Conservation (phyloP, 2,888 invertebrate species). For the Carcina quercana region DNA sequence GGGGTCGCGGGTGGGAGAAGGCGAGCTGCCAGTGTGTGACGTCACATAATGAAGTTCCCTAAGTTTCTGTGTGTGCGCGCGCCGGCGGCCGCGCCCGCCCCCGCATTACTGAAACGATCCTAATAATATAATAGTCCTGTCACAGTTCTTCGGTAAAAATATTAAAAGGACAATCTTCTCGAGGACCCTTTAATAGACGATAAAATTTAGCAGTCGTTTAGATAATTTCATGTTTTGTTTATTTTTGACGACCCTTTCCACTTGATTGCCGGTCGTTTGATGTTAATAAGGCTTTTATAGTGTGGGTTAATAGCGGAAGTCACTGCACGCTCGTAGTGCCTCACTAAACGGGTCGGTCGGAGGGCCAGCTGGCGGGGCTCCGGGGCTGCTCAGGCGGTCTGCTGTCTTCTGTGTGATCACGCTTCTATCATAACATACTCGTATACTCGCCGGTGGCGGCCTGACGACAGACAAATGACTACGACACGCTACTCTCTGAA, state of each 20-base stretch:
- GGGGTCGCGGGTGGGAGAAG: slow-evolving; percentile 17
- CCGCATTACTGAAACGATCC: slow-evolving; percentile 70
- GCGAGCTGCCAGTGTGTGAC: slow-evolving; percentile 23
- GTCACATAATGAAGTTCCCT: slow-evolving; percentile 56
- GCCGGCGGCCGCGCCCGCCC: slow-evolving; percentile 63
- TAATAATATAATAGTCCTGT: slow-evolving; percentile 73
- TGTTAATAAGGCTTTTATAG: slow-evolving; percentile 25
- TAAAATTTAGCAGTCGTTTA: slow-evolving; percentile 60
- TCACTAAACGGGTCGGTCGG: slow-evolving; percentile 21
- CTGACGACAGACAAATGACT: too few species aligned
- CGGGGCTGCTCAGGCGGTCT: too few species aligned
- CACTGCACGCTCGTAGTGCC: slow-evolving; percentile 5
- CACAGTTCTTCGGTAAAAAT: slow-evolving; percentile 60
- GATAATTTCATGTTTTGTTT: slow-evolving; percentile 45
- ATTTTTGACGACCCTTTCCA: slow-evolving; percentile 36
- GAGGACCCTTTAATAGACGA: slow-evolving; percentile 49
- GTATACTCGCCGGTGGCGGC: too few species aligned
- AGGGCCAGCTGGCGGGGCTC: slow-evolving; percentile 28
- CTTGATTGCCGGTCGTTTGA: slow-evolving; percentile 30
- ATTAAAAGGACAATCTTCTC: slow-evolving; percentile 64
- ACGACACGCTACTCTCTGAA: too few species aligned
- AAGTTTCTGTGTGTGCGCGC: slow-evolving; percentile 49
- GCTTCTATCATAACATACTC: too few species aligned
- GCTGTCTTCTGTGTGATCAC: too few species aligned
- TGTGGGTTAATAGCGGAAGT: slow-evolving; percentile 31